Percentiles rank a stretch among this genome's conserved stretches.
Evolutionary conservation across 2,888 invertebrate genomes (phyloP).

Genomic region (Marasmarcha lunaedactyla): DNA sequence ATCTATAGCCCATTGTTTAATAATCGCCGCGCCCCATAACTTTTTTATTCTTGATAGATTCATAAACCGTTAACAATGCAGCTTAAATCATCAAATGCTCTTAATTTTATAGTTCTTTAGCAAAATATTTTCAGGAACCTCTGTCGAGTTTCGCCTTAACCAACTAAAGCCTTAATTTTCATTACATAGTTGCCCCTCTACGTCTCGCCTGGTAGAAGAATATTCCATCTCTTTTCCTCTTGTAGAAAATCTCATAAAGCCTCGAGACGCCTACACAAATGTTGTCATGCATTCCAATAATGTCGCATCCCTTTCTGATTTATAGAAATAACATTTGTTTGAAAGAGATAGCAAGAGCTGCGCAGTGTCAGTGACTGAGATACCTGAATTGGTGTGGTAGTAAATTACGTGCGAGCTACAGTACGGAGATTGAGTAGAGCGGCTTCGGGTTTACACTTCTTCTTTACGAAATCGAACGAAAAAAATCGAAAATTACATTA

Average conservation of each 20-base stretch:
- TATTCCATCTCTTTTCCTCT: slow-evolving; percentile 27
- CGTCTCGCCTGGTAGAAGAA: slow-evolving; percentile 21
- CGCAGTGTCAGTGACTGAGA: slow-evolving; percentile 63
- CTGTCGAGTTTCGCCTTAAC: no score
- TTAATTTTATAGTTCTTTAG: no score
- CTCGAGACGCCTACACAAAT: slow-evolving; percentile 30
- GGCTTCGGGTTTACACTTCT: slow-evolving; percentile 16
- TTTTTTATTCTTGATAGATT: background rate
- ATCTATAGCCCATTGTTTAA: background rate
- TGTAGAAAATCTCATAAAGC: slow-evolving; percentile 20
- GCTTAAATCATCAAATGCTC: no score
- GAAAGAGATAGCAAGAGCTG: slow-evolving; percentile 34
- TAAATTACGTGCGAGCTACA: slow-evolving; percentile 18
- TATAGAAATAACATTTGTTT: slow-evolving; percentile 11
- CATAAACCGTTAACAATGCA: no score
- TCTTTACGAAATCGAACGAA: slow-evolving; percentile 38
- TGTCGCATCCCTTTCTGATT: slow-evolving; percentile 31
- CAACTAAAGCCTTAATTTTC: slow-evolving; percentile 55
- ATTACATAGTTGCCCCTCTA: slow-evolving; percentile 38
- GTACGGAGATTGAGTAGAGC: slow-evolving; percentile 16
- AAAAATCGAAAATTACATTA: slow-evolving; percentile 34
- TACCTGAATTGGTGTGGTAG: slow-evolving; percentile 28
- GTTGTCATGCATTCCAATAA: slow-evolving; percentile 46
- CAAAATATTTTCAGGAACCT: no score
- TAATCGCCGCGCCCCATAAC: background rate